Percentiles rank a stretch among this genome's conserved stretches.
Evolutionary conservation across 2,888 invertebrate genomes (phyloP).

Genomic region (Cantharis nigra): DNA sequence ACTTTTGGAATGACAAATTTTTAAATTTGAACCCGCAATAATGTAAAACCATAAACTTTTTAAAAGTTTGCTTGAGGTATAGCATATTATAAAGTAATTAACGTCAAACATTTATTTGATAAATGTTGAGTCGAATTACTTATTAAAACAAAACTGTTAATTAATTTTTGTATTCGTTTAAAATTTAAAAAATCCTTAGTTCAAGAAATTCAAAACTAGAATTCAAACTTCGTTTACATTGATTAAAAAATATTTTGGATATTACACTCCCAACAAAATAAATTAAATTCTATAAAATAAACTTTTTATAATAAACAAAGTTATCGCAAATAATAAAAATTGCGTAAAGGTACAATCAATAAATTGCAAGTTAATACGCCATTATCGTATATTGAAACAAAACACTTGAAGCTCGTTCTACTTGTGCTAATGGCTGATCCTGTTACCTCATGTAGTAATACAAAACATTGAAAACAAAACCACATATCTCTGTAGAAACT

Average conservation of each 20-base stretch:
- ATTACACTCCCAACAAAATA: background rate
- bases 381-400: slow-evolving; percentile 14
- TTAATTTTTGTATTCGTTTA: background rate
- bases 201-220: background rate
- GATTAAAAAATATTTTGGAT: background rate
- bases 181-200: no score
- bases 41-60: background rate
- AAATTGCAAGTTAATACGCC: slow-evolving; percentile 2
- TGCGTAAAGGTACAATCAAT: background rate
- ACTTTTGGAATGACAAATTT: background rate
- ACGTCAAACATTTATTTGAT: background rate
- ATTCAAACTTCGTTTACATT: background rate
- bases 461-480: slow-evolving; percentile 1
- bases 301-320: no score
- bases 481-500: background rate
- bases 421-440: slow-evolving; percentile 18
- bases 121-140: background rate
- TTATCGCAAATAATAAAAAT: background rate
- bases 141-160: background rate
- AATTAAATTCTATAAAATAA: no score
- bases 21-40: background rate
- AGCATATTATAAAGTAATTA: background rate
- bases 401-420: slow-evolving; percentile 14
- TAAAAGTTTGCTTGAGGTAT: background rate
- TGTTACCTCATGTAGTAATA: slow-evolving; percentile 4